A percentile compares a stretch with the other conserved stretches of the same genome.
Conservation (phyloP, 1,140 invertebrate species). For the Leptinotarsa undecemlineata region DNA sequence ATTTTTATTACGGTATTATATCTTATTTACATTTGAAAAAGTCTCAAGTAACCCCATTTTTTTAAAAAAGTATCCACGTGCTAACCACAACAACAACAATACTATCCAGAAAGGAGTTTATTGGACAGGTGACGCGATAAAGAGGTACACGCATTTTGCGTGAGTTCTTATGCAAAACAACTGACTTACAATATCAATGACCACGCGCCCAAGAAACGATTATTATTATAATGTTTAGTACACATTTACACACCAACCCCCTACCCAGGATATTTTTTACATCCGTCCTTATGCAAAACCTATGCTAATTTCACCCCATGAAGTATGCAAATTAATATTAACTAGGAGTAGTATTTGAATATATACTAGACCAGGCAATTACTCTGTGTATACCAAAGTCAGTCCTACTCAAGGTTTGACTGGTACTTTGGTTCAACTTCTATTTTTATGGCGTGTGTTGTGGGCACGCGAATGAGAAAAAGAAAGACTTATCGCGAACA, state of each 20-base stretch:
- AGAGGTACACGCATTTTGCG: constrained; percentile 25
- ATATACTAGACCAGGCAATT: constrained; percentile 12
- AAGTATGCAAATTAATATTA: constrained; percentile 28
- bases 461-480: constrained; percentile 24
- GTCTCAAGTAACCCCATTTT: too few species aligned
- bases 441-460: constrained; percentile 16
- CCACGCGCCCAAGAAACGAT: constrained; percentile 24
- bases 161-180: constrained; percentile 27
- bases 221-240: constrained; percentile 32
- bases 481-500: constrained; percentile 4
- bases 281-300: constrained; percentile 27
- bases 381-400: background rate
- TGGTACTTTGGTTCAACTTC: constrained; percentile 9
- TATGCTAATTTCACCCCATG: constrained; percentile 30
- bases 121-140: constrained; percentile 20
- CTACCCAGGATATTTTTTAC: constrained; percentile 28
- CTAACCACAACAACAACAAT: background rate
- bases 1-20: too few species aligned
- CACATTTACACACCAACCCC: constrained; percentile 28
- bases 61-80: background rate
- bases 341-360: constrained; percentile 21
- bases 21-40: too few species aligned
- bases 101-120: background rate
- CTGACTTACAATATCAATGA: constrained; percentile 32
- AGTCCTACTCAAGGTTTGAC: background rate